Evolutionary conservation across 2,797 vertebrate species (phyloP).

Genomic region (Rhabdomys pumilio): DNA sequence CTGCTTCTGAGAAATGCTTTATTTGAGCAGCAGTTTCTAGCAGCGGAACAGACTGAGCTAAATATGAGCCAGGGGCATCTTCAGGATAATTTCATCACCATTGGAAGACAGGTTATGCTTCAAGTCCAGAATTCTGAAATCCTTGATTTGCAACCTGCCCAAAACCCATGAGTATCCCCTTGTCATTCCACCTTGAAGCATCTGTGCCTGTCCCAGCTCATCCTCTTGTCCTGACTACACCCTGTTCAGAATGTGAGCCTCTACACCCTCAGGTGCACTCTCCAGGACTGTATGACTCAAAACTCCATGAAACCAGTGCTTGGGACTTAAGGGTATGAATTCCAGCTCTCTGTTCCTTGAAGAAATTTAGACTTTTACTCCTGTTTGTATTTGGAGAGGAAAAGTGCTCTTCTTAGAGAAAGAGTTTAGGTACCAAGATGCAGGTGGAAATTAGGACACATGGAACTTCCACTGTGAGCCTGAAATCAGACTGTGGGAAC

Average conservation of each 20-base stretch:
- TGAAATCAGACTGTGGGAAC: neutral
- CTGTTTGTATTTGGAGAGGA: neutral
- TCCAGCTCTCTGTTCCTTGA: neutral
- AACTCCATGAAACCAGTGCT: neutral
- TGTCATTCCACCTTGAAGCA: neutral
- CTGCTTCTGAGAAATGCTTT: too few relatives aligned
- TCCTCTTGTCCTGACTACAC: neutral
- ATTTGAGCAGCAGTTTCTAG: too few relatives aligned
- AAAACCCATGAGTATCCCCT: neutral
- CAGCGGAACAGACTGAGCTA: too few relatives aligned
- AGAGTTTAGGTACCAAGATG: neutral
- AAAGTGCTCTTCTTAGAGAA: neutral
- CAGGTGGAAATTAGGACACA: neutral
- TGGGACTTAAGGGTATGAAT: too few relatives aligned
- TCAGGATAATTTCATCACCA: accelerated
- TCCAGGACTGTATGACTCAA: neutral
- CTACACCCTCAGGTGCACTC: accelerated
- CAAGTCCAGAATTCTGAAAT: accelerated
- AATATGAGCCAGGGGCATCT: accelerated
- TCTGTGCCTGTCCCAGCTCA: neutral
- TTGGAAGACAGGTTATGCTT: accelerated
- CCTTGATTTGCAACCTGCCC: neutral
- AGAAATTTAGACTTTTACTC: neutral
- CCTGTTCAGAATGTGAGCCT: neutral
- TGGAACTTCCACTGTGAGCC: neutral